A percentile compares a stretch with the other conserved stretches of the same genome.
Evolutionary conservation across 37 sponge, comb jelly and placozoan species (phyloP).

Genomic region (Diacarnus erythraeanus): DNA sequence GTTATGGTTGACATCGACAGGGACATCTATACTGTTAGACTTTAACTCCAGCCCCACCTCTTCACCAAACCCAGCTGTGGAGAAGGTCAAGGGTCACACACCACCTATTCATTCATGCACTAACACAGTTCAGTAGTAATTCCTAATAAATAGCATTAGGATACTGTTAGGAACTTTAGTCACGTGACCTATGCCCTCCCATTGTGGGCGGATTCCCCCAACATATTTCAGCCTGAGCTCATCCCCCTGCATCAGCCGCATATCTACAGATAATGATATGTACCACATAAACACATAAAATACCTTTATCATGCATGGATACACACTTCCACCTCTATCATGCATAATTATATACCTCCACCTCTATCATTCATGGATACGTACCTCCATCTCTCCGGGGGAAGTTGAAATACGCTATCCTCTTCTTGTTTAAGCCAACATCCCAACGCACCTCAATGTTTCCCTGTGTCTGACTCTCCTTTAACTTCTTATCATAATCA

Average conservation of each 20-base stretch:
- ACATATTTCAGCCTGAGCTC: slow-evolving; percentile 83
- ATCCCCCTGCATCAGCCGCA: slow-evolving; percentile 97
- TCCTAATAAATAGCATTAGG: no score
- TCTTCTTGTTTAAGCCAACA: slow-evolving; percentile 92
- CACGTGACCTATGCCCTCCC: slow-evolving; percentile 96
- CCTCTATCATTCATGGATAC: neutral
- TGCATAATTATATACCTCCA: neutral
- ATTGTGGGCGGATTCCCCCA: slow-evolving; percentile 48
- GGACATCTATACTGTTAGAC: slow-evolving; percentile 71
- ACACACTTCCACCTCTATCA: neutral
- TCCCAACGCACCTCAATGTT: slow-evolving; percentile 95
- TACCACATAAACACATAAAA: neutral
- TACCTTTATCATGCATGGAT: neutral
- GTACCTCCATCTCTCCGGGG: slow-evolving; percentile 81
- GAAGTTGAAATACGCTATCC: slow-evolving; percentile 93
- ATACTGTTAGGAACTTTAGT: slow-evolving; percentile 88
- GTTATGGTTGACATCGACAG: slow-evolving; percentile 56
- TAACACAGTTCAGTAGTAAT: neutral
- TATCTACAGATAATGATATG: slow-evolving; percentile 45
- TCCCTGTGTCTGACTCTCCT: slow-evolving; percentile 94
- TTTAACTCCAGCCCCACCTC: slow-evolving; percentile 92
- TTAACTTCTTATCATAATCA: slow-evolving; percentile 94
- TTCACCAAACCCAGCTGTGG: slow-evolving; percentile 65
- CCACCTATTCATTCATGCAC: neutral
- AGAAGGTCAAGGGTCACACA: neutral